Base-by-base conservation (phyloP, 53 echinoderm and acorn worm species). In the Patiria pectinifera region DNA sequence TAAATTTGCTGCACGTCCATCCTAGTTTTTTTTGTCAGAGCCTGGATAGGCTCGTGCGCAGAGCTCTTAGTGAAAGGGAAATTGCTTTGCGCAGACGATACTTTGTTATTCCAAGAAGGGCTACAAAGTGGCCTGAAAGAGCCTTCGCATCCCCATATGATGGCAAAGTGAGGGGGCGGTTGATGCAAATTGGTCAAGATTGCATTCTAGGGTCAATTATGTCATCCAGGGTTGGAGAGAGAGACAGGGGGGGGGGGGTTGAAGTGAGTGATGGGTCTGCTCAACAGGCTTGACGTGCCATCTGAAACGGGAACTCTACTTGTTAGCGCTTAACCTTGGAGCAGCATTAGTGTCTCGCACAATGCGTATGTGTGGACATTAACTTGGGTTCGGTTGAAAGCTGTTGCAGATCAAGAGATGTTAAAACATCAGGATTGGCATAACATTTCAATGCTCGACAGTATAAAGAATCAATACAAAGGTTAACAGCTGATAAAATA, bases 151-250 rank as follows among this genome's bases (percentile, higher is more conserved):
- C 22, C 45, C 0, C 47, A 79, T 46, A 44, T 11, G 80, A 47
- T 45, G 6, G 15, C 11, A 46, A 21, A 18, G 16, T 16, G 47
- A 22, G 16, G 16, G 59, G 44, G 18, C 60, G 14, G 44, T 15
- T 58, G 83, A 21, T 8, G 60, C 22, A 59, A 22, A 24, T 19
- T 61, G 44, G 9, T 45, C 2, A 49, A 53, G 87, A 62, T 78
- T 89, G 89, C 35, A 77, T 78, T 79, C 89, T 79, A 43, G 80
- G 62, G 79, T 79, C 89, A 89, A 89, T 89, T 89, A 79, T 63
- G 81, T 62, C 18, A 6, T 9, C 18, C 16, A 62, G 84, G 84
- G 8, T 62, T 53, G 10, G 44, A 59, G 83, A 44, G 45, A 44
- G 84, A 24, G 11, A 14, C 45, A 62, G 11, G 44, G 66, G 84